Evolutionary conservation across 1,140 invertebrate species (phyloP), one percentile per base, ranked within the genome.

Genomic region (Atta cephalotes): DNA sequence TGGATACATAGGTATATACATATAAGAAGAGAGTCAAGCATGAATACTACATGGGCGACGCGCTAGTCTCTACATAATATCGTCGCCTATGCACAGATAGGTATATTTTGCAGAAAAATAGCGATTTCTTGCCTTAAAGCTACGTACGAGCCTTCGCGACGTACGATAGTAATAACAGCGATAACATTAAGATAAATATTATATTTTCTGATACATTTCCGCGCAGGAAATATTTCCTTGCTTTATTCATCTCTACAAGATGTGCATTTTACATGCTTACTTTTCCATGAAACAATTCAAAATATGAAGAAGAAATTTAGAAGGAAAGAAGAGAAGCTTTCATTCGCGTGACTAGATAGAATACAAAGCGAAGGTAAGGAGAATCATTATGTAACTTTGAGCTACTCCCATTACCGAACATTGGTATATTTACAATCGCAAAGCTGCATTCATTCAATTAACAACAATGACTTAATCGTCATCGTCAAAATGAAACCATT

Each of bases 391-490:
- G 21, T 82, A 58, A 60, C 66, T 51, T 49, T 9, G 18, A 74
- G 16, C 7, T n/a, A 18, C 21, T 10, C 39, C 39, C 53, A 60
- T 74, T 62, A 58, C 12, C 53, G 53, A 58, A 70, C 39, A 31
- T 53, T 53, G 28, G 28, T 53, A 53, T 9, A 14, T 16, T 31
- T 18, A 35, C 12, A 53, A 21, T 65, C 25, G 63, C 63, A 10
- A 72, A 60, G 68, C 31, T 49, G 28, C 68, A 60, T 70, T 70
- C 66, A 16, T 58, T 82, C 56, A 82, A 82, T 82, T 49, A 74
- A 56, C 25, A 60, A 74, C 25, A 56, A n/a, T 16, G 68, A 62
- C 14, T 72, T 82, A 60, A 82, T 60, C 35, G 16, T 60, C 16
- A 45, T 25, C 31, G 31, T 70, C 31, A 35, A 81, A 66, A 81